Base-by-base conservation (phyloP, 2,113 vertebrate species). In the Corythornis vintsioides region DNA sequence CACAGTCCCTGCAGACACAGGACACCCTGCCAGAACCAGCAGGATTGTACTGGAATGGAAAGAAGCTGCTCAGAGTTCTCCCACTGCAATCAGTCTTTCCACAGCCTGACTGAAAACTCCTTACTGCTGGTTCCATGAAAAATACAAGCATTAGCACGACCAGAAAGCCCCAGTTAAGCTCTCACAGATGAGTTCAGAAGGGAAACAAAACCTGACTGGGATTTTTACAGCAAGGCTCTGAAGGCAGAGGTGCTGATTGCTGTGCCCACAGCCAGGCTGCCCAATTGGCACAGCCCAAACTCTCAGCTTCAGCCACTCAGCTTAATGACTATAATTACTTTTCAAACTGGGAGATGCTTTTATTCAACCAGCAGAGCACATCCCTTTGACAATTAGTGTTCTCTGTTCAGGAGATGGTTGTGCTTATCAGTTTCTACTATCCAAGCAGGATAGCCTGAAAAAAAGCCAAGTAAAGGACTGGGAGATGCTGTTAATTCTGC, bases 71-170 rank as follows among this genome's bases (percentile, higher is more conserved):
- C 29, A 10, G 77, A 69, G 74, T 71, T 83, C 20, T 87, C 86
- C 73, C 29, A 2, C 55, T 63, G 8, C 17, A 33, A 57, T 83
- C 92, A 86, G 25, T 7, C 89, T 76, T 96, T 69, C 80, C 95
- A 70, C 42, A 35, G 83, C 67, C 25, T 5, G 66, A 17, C 74
- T 40, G 78, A 63, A 63, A 89, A 67, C 43, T 75, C 76, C 64
- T 66, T 40, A 71, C 42, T 82, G 93, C 35, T 69, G 74, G 63
- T 63, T 42, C 15, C 13, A 6, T 48, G 71, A 83, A 28, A 82
- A 79, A 70, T 0, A 6, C 13, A 1, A 1, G 11, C 0, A 13
- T 0, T 18, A 73, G 82, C n/a, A 63, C 22, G 12, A 55, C 28
- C 59, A 60, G 59, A 47, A 24, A 59, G 38, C 18, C 29, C 28